Conservation (phyloP, 2,888 invertebrate species). For the Dryobotodes eremita region DNA sequence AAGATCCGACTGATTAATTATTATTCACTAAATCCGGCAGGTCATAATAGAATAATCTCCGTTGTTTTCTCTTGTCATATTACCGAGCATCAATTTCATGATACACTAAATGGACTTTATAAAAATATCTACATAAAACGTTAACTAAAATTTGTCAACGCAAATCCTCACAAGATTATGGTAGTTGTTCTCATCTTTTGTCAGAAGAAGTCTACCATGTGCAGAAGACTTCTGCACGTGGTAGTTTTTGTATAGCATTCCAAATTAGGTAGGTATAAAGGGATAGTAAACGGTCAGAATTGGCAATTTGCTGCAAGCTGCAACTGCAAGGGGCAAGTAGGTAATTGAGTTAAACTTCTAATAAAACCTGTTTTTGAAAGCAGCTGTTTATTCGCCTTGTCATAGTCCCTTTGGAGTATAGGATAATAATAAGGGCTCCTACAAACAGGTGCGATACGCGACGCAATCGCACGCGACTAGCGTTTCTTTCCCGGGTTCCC, state of each 20-base stretch:
- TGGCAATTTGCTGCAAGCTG: slow-evolving; percentile 28
- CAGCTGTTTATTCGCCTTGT: slow-evolving; percentile 25
- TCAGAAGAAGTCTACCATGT: no score
- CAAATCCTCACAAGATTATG: neutral
- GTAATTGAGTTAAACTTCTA: slow-evolving; percentile 15
- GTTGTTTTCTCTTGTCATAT: no score
- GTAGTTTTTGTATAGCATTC: neutral
- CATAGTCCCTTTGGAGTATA: slow-evolving; percentile 6
- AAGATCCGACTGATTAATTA: neutral
- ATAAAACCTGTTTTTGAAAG: slow-evolving; percentile 30
- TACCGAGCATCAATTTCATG: no score
- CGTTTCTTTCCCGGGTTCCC: no score
- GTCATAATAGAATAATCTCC: neutral
- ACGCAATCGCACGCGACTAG: no score
- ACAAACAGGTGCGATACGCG: no score
- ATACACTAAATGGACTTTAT: neutral
- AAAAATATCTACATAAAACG: neutral
- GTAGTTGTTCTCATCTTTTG: neutral
- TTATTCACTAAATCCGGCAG: no score
- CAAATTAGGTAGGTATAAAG: neutral
- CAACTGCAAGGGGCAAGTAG: slow-evolving; percentile 6
- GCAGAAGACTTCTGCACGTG: neutral
- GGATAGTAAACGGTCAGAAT: slow-evolving; percentile 1
- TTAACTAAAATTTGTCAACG: neutral
- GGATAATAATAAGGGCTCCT: neutral